phyloP scores from a whole-genome alignment of 2,113 vertebrate genomes.

The Cyprinodon brontotheroides region DNA sequence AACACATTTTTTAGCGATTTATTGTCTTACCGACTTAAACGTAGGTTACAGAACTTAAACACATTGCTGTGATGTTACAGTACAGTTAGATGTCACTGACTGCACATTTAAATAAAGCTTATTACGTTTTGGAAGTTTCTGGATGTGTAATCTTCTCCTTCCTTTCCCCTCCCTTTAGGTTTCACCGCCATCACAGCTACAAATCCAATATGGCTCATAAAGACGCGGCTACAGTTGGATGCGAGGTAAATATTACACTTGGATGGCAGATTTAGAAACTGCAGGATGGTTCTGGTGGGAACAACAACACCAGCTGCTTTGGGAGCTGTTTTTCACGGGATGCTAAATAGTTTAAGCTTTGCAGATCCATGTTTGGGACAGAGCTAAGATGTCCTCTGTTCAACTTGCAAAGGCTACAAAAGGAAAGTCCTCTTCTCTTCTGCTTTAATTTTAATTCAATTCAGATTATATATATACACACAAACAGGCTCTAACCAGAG shows the following conservation, averaged over 20 bases:
- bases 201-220: slow-evolving; percentile 98
- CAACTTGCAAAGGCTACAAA: too few species aligned
- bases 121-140: not conserved
- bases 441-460: too few species aligned
- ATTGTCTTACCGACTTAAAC: slow-evolving; percentile 6
- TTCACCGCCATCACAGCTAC: slow-evolving; percentile 97
- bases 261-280: not conserved
- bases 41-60: slow-evolving; percentile 17
- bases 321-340: not conserved
- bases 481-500: too few species aligned
- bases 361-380: not conserved
- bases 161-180: slow-evolving; percentile 83
- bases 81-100: slow-evolving; percentile 12
- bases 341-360: not conserved
- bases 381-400: too few species aligned
- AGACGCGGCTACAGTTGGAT: slow-evolving; percentile 96
- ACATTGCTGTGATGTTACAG: not conserved
- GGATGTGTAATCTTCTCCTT: slow-evolving; percentile 43
- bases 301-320: not conserved
- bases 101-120: slow-evolving; percentile 1
- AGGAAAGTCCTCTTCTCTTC: too few species aligned
- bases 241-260: slow-evolving; percentile 83
- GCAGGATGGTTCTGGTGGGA: not conserved
- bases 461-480: too few species aligned
- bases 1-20: not conserved